phyloP scores from a whole-genome alignment of 1,140 invertebrate genomes.

The Cephus cinctus region DNA sequence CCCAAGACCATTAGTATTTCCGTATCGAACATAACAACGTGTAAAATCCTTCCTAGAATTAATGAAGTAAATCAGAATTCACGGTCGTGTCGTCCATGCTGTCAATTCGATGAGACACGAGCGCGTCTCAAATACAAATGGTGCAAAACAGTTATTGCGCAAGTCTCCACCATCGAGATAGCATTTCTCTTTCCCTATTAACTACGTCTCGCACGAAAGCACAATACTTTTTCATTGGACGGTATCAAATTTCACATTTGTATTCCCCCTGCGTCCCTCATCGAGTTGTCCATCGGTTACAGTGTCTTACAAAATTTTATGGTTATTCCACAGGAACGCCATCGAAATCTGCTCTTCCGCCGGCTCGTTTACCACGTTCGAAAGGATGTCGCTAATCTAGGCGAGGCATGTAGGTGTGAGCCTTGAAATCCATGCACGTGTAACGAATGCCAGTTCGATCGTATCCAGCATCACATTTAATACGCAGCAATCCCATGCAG shows the following conservation, averaged over 20 bases:
- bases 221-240: too few relatives aligned
- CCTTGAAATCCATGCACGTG: not conserved
- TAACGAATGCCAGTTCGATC: too few relatives aligned
- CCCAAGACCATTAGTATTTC: too few relatives aligned
- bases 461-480: too few relatives aligned
- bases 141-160: conserved; percentile 1
- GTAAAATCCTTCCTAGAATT: too few relatives aligned
- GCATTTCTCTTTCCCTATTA: too few relatives aligned
- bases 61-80: too few relatives aligned
- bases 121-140: conserved; percentile 13
- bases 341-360: conserved; percentile 8
- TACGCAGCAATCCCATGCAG: too few relatives aligned
- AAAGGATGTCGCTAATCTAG: not conserved
- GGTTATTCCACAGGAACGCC: conserved; percentile 14
- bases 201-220: not conserved
- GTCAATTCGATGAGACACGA: too few relatives aligned
- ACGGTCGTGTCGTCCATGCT: too few relatives aligned
- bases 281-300: conserved; percentile 15
- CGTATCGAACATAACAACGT: too few relatives aligned
- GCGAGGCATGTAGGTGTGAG: not conserved
- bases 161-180: not conserved
- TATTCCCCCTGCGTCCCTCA: not conserved
- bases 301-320: not conserved
- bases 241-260: not conserved
- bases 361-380: conserved; percentile 1